phyloP scores from a whole-genome alignment of 2,888 invertebrate species.

The Psococerastis gibbosa region DNA sequence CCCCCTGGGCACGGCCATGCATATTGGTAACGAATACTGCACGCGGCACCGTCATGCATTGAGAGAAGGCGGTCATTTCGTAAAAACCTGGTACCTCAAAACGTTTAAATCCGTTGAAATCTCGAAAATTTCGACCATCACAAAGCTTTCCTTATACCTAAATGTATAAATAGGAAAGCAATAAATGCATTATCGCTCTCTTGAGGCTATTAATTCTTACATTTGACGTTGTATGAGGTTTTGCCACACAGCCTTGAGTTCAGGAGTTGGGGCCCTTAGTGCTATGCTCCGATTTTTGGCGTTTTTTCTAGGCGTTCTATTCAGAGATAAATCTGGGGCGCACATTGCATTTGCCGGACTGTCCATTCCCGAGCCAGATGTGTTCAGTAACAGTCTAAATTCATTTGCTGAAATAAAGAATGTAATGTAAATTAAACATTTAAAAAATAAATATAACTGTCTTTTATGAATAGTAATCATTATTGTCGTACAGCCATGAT shows the following conservation, averaged over 20 bases:
- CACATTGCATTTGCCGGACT: constrained; percentile 51
- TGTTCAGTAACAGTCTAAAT: constrained; percentile 46
- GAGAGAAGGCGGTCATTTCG: not conserved
- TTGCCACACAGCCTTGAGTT: constrained; percentile 80
- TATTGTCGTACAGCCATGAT: too few species aligned
- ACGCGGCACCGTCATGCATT: constrained; percentile 11
- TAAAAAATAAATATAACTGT: not conserved
- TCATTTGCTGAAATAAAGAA: constrained; percentile 45
- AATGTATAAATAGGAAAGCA: too few species aligned
- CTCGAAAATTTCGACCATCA: too few species aligned
- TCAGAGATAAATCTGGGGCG: constrained; percentile 36
- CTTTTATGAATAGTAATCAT: too few species aligned
- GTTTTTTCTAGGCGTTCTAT: constrained; percentile 39
- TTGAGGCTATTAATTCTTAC: constrained; percentile 44
- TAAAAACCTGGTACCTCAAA: too few species aligned
- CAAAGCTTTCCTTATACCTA: too few species aligned
- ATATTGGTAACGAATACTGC: too few species aligned
- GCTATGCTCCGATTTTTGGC: constrained; percentile 49
- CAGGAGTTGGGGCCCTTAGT: constrained; percentile 60
- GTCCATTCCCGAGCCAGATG: constrained; percentile 37
- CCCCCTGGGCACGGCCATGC: too few species aligned
- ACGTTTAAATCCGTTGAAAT: too few species aligned
- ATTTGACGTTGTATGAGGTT: constrained; percentile 72
- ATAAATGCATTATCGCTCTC: too few species aligned
- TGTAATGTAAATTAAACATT: not conserved